Evolutionary conservation across 2,888 invertebrate genomes (phyloP), one percentile per base, ranked within the genome.

Genomic region (Cerastoderma edule): DNA sequence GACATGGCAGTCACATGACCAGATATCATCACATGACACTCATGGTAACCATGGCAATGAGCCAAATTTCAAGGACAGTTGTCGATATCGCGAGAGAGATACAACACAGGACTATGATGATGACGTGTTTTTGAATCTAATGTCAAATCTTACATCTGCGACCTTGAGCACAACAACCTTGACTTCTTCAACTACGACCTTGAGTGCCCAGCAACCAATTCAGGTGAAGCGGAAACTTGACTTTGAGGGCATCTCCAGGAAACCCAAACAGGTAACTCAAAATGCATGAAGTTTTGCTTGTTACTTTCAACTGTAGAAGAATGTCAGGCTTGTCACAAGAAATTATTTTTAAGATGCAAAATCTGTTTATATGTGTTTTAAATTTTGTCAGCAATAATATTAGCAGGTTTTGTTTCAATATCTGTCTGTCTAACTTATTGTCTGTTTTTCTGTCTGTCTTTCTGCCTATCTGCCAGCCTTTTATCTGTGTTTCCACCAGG

Each of bases 21-120:
- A 56, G 27, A 22, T 60, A 6, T 39, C 24, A 39, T 57, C 68
- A 44, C 57, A 57, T 68, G 68, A 57, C 57, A 54, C 54, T 19
- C 13, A 30, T 1, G 68, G 56, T 46, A 22, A 46, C 22, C 60
- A 60, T 22, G 56, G 60, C 33, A 33, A 39, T 13, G 28, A 48
- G 46, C 66, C 75, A 19, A 46, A 28, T 10, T 80, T 71, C 46
- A 74, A 67, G 33, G 80, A 80, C 27, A 65, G 39, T 16, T 65
- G 76, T 39, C 71, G 60, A 6, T 80, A 65, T 39, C 67, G 30
- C 48, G 66, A 75, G 67, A 69, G 57, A 46, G 80, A 78, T 35
- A 46, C 33, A 5, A 32, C 30, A 4, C 72, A 72, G 56, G 67
- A 81, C 67, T 71, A 80, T 72, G 78, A 79, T 69, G 79, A 79